Conservation (phyloP, 2,888 invertebrate genomes). For the Anthophora plumipes region DNA sequence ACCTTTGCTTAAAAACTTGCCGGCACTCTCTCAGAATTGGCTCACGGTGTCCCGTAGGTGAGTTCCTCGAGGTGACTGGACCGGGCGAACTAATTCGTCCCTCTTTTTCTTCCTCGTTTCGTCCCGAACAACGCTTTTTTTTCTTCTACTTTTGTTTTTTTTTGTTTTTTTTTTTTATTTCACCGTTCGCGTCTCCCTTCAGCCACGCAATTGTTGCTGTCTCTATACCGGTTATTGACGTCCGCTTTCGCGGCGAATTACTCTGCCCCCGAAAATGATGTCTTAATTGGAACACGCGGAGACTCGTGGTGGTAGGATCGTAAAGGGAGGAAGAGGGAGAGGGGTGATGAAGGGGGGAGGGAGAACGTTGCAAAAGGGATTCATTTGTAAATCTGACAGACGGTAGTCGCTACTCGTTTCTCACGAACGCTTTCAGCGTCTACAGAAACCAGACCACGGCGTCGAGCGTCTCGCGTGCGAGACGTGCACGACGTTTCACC, state of each 20-base stretch:
- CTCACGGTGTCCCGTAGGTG: slow-evolving; percentile 28
- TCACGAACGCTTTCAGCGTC: neutral
- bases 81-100: slow-evolving; percentile 43
- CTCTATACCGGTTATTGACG: slow-evolving; percentile 57
- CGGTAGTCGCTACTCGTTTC: slow-evolving; percentile 30
- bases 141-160: too few relatives aligned
- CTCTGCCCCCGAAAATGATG: slow-evolving; percentile 37
- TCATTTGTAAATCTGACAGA: slow-evolving; percentile 46
- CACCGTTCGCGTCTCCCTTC: neutral
- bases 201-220: slow-evolving; percentile 43
- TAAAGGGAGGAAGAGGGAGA: neutral
- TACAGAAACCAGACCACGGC: neutral
- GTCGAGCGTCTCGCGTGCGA: neutral
- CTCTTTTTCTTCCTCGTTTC: slow-evolving; percentile 37
- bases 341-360: too few relatives aligned
- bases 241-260: slow-evolving; percentile 52
- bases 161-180: too few relatives aligned
- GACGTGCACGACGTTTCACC: neutral
- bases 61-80: slow-evolving; percentile 41
- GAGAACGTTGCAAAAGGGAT: slow-evolving; percentile 12
- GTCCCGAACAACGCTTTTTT: neutral
- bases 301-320: neutral
- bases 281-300: slow-evolving; percentile 47
- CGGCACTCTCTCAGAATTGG: too few relatives aligned
- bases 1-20: too few relatives aligned